phyloP scores from a whole-genome alignment of 2,113 vertebrate genomes.

The Coryphaenoides rupestris region DNA sequence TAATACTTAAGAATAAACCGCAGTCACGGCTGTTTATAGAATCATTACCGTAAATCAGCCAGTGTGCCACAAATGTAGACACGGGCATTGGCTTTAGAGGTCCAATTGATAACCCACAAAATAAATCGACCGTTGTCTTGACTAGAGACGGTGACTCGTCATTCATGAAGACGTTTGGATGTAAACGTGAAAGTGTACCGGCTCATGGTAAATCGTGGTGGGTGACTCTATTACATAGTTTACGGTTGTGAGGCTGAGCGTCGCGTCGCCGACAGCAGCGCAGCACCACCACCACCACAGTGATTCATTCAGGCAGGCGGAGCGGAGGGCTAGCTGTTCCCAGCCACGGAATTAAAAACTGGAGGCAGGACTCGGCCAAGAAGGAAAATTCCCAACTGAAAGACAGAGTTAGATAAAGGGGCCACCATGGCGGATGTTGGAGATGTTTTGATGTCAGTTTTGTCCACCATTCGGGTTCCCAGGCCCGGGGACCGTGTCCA shows the following conservation, averaged over 20 bases:
- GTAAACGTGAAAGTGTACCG: too few relatives aligned
- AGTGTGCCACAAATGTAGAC: too few relatives aligned
- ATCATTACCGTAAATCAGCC: too few relatives aligned
- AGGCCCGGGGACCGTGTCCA: conserved; percentile 95
- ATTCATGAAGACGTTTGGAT: too few relatives aligned
- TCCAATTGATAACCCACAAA: too few relatives aligned
- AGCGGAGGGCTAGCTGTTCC: conserved; percentile 33
- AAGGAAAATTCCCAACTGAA: conserved; percentile 33
- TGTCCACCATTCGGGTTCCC: conserved; percentile 91
- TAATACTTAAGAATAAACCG: too few relatives aligned
- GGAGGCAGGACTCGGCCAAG: conserved; percentile 44
- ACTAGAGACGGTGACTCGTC: too few relatives aligned
- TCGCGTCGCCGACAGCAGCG: conserved; percentile 26
- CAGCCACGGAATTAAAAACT: conserved; percentile 44
- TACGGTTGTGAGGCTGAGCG: background rate
- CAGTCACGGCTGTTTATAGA: too few relatives aligned
- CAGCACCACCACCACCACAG: conserved; percentile 29
- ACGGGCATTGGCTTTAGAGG: too few relatives aligned
- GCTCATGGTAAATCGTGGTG: too few relatives aligned
- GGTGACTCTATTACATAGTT: too few relatives aligned
- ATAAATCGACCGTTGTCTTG: too few relatives aligned
- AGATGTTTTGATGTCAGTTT: conserved; percentile 90
- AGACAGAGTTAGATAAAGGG: conserved; percentile 33
- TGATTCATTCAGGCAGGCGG: conserved; percentile 58
- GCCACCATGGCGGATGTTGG: conserved; percentile 92